Base-by-base conservation (phyloP, 1,140 invertebrate genomes). In the Drosophila ohnishii region DNA sequence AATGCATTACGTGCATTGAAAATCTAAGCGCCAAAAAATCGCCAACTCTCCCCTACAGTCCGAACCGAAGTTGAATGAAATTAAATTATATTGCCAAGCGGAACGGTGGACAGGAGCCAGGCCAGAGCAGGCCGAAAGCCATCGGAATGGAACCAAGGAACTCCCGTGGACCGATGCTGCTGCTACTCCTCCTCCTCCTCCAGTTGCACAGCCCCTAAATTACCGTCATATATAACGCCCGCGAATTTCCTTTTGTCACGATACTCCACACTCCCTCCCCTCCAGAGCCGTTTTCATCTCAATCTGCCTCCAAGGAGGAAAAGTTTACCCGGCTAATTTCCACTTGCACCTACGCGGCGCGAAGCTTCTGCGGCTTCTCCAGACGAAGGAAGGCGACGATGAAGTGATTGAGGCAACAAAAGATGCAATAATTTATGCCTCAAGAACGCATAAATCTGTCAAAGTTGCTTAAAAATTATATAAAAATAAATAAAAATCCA, bases 391-490 rank as follows among this genome's bases (percentile, higher is more conserved):
- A 22, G 45, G 48, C 48, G 48, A 53, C 51, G 51, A 55, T 55
- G 51, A 55, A 55, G 58, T 48, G 55, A 57, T 57, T 47, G 55
- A 35, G 48, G 50, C 42, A 47, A 59, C 30, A 70, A 73, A 55
- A 78, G 66, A 66, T 82, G 80, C 80, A 75, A 82, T 82, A 82
- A 82, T 78, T 82, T 82, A 82, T 75, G 80, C 80, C 80, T 64
- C 79, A 82, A 74, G 65, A 82, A 78, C 79, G 75, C 79, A 82
- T 82, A 82, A 82, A 82, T 82, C 80, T 82, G 80, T 81, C 80
- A 82, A 82, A 82, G 80, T 82, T 82, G 80, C 60, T 82, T 78
- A 82, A 82, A 82, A 82, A 82, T 82, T 78, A 82, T 82, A 82
- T 82, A 82, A 81, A 82, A 75, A 82, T 82, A 82, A 82, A 82